Base-by-base conservation (phyloP, 2,888 invertebrate genomes). In the Linnaemya tessellans region DNA sequence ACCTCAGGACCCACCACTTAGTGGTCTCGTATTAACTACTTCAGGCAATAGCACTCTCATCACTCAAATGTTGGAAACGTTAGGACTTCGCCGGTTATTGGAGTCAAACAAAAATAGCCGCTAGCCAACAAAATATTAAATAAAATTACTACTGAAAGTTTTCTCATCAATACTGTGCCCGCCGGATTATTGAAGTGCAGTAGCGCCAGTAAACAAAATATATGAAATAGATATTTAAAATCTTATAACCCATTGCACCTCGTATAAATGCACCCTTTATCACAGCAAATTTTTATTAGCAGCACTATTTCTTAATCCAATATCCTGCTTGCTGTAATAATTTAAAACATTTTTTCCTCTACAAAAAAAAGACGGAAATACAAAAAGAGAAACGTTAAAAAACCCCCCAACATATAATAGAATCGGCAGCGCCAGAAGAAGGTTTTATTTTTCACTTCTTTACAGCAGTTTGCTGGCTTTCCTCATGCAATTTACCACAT, bases 311-410 rank as follows among this genome's bases (percentile, higher is more conserved):
- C 89, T 90, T 90, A 90, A 91, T 90, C 90, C 91, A 89, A 91
- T 90, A 91, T 91, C 91, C 91, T 91, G 90, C 89, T 89, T 88
- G 88, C 87, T 88, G 89, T 89, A 90, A 90, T 91, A 90, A 90
- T 89, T 91, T 89, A 84, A 49, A 75, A 2, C 46, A 60, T 70
- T 68, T 77, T 80, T 74, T 11, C 22, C 35, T 22, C 51, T 60
- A 49, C 73, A 49, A 22, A 56, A 65, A 22, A 56, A 30, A n/a
- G n/a, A n/a, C n/a, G 41, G 25, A 67, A 43, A 56, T 10, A 13
- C 10, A 25, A 22, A 49, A 38, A 22, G 25, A 64, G 30, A 38
- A 62, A 54, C 0, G 10, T n/a, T 60, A 30, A 67, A 60, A 41
- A 30, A 13, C 38, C n/a, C 38, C n/a, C 30, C 38, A 73, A 49